Conservation (phyloP, 2,797 vertebrate genomes). For the Darevskia mixta region DNA sequence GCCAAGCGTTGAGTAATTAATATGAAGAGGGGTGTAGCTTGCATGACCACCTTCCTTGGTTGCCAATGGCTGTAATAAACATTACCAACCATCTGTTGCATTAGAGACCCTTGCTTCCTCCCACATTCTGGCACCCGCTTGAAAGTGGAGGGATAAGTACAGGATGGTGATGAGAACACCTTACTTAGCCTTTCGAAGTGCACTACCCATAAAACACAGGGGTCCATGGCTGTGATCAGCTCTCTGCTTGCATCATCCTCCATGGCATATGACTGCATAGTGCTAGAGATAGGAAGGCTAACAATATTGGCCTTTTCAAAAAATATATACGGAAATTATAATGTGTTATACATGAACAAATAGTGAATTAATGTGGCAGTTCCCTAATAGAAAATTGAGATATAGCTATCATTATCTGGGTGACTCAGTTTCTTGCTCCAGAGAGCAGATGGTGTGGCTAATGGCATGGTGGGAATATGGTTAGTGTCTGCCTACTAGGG, state of each 20-base stretch:
- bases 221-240: neutral
- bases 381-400: slow-evolving; percentile 1
- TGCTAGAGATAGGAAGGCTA: neutral
- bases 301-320: neutral
- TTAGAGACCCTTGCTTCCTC: neutral
- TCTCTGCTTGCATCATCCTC: neutral
- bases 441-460: slow-evolving; percentile 18
- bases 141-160: neutral
- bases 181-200: neutral
- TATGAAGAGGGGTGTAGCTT: neutral
- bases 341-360: neutral
- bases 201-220: neutral
- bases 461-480: slow-evolving; percentile 12
- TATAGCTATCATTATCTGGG: slow-evolving; percentile 10
- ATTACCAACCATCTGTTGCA: too few species aligned
- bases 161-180: neutral
- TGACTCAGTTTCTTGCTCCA: slow-evolving; percentile 19
- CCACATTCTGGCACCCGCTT: neutral
- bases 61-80: too few species aligned
- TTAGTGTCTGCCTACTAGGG: slow-evolving; percentile 19
- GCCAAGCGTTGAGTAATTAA: neutral
- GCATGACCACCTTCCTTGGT: neutral
- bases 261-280: neutral
- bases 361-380: neutral
- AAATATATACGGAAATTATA: neutral